Evolutionary conservation across 2,113 vertebrate genomes (phyloP).

Genomic region (Sorex fumeus): DNA sequence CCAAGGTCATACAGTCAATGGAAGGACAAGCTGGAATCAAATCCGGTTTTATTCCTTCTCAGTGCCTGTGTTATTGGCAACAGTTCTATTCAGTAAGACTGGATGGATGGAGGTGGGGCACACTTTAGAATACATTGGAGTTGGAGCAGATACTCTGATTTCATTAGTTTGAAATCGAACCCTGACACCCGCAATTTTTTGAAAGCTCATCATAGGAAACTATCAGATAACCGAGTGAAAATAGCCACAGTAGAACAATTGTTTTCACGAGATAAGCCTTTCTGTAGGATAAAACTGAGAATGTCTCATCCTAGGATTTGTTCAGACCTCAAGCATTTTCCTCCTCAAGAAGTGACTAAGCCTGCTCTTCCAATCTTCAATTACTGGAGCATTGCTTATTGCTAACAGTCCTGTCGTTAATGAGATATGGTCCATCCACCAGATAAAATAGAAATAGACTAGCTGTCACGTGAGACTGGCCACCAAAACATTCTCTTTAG

Average conservation of each 20-base stretch:
- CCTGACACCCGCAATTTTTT: background rate
- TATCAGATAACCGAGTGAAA: background rate
- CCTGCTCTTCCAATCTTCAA: constrained; percentile 47
- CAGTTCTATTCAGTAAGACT: background rate
- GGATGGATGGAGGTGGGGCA: background rate
- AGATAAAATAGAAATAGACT: constrained; percentile 60
- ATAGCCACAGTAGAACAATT: background rate
- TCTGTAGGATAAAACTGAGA: background rate
- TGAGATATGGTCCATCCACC: constrained; percentile 59
- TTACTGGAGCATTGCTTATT: constrained; percentile 51
- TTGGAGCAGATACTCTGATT: constrained; percentile 13
- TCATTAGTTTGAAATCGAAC: background rate
- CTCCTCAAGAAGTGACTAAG: constrained; percentile 28
- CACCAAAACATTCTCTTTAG: constrained; percentile 37
- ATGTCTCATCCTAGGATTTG: background rate
- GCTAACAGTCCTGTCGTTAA: constrained; percentile 46
- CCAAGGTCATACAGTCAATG: background rate
- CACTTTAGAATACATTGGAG: background rate
- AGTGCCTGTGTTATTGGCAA: background rate
- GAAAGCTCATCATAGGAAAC: background rate
- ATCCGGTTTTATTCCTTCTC: background rate
- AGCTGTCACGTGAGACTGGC: background rate
- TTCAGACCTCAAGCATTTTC: constrained; percentile 48
- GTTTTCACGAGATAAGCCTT: background rate
- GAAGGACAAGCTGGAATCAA: background rate